Evolutionary conservation across 2,888 invertebrate genomes (phyloP).

Genomic region (Chydorus sphaericus): DNA sequence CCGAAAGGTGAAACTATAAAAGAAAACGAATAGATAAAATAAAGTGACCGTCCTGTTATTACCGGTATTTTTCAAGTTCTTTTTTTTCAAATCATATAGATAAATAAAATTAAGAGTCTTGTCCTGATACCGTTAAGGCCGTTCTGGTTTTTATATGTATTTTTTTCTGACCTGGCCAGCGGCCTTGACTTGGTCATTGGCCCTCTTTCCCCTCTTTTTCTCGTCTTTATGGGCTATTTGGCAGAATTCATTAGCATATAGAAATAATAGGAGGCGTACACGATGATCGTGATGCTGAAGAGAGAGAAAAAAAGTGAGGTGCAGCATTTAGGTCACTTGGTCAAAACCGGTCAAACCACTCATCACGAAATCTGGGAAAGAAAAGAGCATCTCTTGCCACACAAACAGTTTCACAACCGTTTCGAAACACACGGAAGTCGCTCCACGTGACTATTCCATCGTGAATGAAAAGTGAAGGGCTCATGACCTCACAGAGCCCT

Average conservation of each 20-base stretch:
- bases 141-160: too few relatives aligned
- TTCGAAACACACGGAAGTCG: too few relatives aligned
- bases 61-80: neutral
- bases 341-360: neutral
- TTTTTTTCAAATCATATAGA: neutral
- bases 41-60: too few relatives aligned
- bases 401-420: too few relatives aligned
- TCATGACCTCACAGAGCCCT: too few relatives aligned
- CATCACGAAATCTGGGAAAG: neutral
- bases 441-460: too few relatives aligned
- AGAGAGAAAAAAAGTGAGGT: neutral
- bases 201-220: neutral
- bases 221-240: neutral
- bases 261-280: neutral
- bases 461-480: too few relatives aligned
- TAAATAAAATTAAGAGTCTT: too few relatives aligned
- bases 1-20: constrained; percentile 32
- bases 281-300: neutral
- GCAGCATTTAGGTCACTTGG: constrained; percentile 3
- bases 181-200: constrained; percentile 7
- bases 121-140: constrained; percentile 3
- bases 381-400: too few relatives aligned
- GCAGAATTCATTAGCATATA: neutral
- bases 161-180: neutral
- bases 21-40: too few relatives aligned